Evolutionary conservation across 2,888 invertebrate genomes (phyloP), one percentile per base, ranked within the genome.

Genomic region (Ichneumoninae sp.): DNA sequence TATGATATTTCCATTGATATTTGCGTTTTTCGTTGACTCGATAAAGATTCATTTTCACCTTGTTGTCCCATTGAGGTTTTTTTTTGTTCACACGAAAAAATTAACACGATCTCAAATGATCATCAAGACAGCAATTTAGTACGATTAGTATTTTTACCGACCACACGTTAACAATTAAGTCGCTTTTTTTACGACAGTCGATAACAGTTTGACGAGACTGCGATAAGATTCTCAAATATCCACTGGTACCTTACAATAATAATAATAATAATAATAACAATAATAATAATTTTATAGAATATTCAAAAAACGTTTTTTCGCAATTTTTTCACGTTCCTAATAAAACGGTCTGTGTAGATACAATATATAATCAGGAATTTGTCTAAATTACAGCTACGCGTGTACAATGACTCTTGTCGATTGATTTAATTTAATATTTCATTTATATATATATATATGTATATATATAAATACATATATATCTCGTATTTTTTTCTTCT

Each of bases 351-450:
- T 7, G 65, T 77, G 70, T 75, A 65, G 52, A 79, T 76, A 71
- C 68, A 82, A 71, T 80, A 78, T 76, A 40, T 26, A 75, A 75
- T 85, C 76, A 76, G 84, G 77, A 71, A 76, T 87, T 87, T 54
- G 74, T 88, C 88, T 90, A 91, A 89, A 90, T 91, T 91, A 90
- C 90, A 92, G 89, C 90, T 92, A 91, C 89, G 87, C 91, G 89
- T 89, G 88, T 91, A 90, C 90, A 90, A 89, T 89, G 88, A 89
- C 86, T 87, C 77, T 84, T 62, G 30, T 60, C 52, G 60, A 82
- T 78, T 40, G 26, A 65, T 8, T 40, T 40, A 40, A 40, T 50
- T 54, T 26, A 50, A 50, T 57, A 47, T 70, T 87, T 86, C 83
- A 86, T 87, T 74, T 54, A 74, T 65, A 19, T 69, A 22, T 71